phyloP scores from a whole-genome alignment of 1,140 invertebrate genomes.

The Rhagoletis zephyria region DNA sequence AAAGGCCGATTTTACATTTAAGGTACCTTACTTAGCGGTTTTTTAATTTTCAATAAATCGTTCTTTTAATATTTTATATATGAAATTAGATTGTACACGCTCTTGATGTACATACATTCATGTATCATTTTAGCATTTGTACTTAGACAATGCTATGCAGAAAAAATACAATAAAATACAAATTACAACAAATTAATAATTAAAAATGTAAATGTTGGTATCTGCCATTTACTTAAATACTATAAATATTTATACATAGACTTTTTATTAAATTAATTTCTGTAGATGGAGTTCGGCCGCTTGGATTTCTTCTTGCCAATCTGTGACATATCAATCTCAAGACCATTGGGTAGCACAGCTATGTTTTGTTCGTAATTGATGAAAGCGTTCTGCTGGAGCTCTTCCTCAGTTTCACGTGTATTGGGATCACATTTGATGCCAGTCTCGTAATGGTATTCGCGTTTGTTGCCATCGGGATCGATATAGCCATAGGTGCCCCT shows the following conservation, averaged over 20 bases:
- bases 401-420: slow-evolving; percentile 76
- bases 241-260: slow-evolving; percentile 11
- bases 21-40: slow-evolving; percentile 2
- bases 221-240: slow-evolving; percentile 10
- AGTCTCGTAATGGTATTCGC: slow-evolving; percentile 83
- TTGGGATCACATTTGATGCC: slow-evolving; percentile 80
- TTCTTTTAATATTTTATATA: neutral
- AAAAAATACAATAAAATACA: slow-evolving; percentile 21
- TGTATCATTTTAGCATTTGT: neutral
- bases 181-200: slow-evolving; percentile 34
- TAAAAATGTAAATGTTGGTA: slow-evolving; percentile 25
- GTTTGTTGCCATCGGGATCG: slow-evolving; percentile 83
- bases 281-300: slow-evolving; percentile 73
- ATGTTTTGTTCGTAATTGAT: slow-evolving; percentile 83
- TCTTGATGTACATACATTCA: neutral
- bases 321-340: slow-evolving; percentile 79
- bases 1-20: neutral
- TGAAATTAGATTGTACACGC: neutral
- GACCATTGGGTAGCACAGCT: slow-evolving; percentile 80
- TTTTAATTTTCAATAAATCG: slow-evolving; percentile 5
- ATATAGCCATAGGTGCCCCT: slow-evolving; percentile 87
- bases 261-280: slow-evolving; percentile 57
- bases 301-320: slow-evolving; percentile 82
- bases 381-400: slow-evolving; percentile 81
- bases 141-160: neutral